Evolutionary conservation across 2,888 invertebrate genomes (phyloP).

Genomic region (Acrocyrtus sp.): DNA sequence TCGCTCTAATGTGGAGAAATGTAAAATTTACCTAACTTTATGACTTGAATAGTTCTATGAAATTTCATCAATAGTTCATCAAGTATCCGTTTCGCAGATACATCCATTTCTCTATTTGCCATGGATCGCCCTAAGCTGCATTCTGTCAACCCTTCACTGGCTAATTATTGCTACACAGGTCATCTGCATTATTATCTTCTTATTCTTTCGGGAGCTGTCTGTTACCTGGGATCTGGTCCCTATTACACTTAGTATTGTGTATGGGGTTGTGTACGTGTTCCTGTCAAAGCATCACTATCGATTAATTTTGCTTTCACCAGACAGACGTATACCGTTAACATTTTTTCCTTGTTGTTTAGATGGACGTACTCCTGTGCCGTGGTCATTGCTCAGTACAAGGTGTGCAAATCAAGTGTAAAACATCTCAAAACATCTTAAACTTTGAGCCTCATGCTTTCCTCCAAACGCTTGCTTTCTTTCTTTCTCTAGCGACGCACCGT

Average conservation of each 20-base stretch:
- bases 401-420: slow-evolving; percentile 9
- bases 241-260: slow-evolving; percentile 28
- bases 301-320: neutral
- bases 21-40: slow-evolving; percentile 2
- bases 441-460: neutral
- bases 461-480: neutral
- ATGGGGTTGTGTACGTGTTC: slow-evolving; percentile 17
- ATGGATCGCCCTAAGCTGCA: slow-evolving; percentile 49
- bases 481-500: slow-evolving; percentile 55
- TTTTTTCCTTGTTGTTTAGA: neutral
- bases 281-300: neutral
- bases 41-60: no score
- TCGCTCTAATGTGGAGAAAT: slow-evolving; percentile 38
- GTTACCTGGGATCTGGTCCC: slow-evolving; percentile 60
- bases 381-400: slow-evolving; percentile 57
- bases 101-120: slow-evolving; percentile 57
- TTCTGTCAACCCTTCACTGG: slow-evolving; percentile 29
- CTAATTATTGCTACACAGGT: slow-evolving; percentile 27
- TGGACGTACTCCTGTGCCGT: slow-evolving; percentile 55
- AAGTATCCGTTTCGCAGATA: no score
- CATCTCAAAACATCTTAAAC: neutral
- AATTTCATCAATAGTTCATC: neutral
- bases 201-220: slow-evolving; percentile 46
- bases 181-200: slow-evolving; percentile 36
- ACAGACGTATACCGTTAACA: slow-evolving; percentile 9